phyloP scores from a whole-genome alignment of 2,113 vertebrate species.

The Patagioenas fasciata region DNA sequence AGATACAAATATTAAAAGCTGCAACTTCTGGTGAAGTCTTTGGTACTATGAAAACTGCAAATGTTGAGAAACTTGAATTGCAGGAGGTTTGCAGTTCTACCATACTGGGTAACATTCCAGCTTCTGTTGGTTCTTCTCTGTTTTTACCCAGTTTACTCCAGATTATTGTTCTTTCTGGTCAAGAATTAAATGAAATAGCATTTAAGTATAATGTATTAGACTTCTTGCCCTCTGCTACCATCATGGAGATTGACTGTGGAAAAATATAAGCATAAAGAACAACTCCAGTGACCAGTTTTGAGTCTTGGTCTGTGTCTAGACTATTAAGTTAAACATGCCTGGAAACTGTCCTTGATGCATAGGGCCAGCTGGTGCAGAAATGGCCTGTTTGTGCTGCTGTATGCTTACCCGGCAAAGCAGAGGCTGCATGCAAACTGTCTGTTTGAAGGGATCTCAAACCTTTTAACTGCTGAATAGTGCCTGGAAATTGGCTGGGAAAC shows the following conservation, averaged over 20 bases:
- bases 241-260: neutral
- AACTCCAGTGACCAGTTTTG: conserved; percentile 1
- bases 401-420: neutral
- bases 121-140: neutral
- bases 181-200: neutral
- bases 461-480: conserved; percentile 11
- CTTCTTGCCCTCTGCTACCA: neutral
- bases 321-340: conserved; percentile 10
- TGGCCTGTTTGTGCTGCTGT: conserved; percentile 19
- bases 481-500: neutral
- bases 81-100: neutral
- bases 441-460: neutral
- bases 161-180: neutral
- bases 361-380: conserved; percentile 37
- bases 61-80: neutral
- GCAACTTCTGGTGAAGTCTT: neutral
- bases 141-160: neutral
- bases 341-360: neutral
- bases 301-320: conserved; percentile 29
- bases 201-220: neutral
- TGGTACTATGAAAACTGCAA: neutral
- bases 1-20: neutral
- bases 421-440: conserved; percentile 15
- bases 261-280: neutral
- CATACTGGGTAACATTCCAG: rapidly evolving